Evolutionary conservation across 2,888 invertebrate species (phyloP).

Genomic region (Acleris literana): DNA sequence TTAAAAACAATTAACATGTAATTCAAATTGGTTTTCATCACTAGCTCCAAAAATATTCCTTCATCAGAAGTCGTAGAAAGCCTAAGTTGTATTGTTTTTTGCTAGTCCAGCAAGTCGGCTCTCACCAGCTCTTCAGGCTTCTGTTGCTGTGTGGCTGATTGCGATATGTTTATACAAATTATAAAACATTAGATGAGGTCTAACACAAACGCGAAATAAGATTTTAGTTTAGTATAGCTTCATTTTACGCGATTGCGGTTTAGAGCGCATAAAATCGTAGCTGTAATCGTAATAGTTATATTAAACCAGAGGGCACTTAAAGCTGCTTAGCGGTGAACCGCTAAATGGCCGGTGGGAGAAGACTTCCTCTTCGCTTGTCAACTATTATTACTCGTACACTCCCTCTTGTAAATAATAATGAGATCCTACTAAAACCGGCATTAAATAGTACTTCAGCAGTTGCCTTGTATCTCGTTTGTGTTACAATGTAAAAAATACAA

Average conservation of each 20-base stretch:
- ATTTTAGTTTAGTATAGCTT: conserved; percentile 32
- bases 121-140: no score
- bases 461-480: conserved; percentile 1
- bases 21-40: no score
- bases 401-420: conserved; percentile 35
- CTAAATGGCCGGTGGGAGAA: conserved; percentile 58
- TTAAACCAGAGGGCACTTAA: conserved; percentile 50
- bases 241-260: conserved; percentile 52
- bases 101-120: no score
- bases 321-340: conserved; percentile 65
- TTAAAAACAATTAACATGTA: no score
- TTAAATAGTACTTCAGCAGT: conserved; percentile 10
- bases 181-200: conserved; percentile 5
- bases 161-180: background rate
- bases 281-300: conserved; percentile 56
- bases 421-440: conserved; percentile 18
- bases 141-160: background rate
- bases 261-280: conserved; percentile 51
- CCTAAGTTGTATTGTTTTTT: no score
- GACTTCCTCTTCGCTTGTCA: conserved; percentile 59
- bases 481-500: no score
- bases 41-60: no score
- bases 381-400: conserved; percentile 27
- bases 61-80: no score
- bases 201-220: conserved; percentile 6